Evolutionary conservation across 37 sponge, comb jelly and placozoan species (phyloP).

Genomic region (Oopsacas minuta): DNA sequence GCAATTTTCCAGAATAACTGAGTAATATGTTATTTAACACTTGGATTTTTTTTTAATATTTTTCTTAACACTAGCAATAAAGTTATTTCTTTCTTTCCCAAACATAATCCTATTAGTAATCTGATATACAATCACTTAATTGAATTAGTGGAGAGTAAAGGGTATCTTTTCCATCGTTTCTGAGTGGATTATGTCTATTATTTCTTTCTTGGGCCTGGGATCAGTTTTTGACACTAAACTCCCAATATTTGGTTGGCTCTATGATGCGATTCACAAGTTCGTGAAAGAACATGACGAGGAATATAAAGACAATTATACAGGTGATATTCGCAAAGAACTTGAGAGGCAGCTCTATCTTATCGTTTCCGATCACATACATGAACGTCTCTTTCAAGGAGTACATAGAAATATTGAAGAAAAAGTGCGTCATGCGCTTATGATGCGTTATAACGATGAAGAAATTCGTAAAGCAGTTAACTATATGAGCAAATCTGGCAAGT

Average conservation of each 20-base stretch:
- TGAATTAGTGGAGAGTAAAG: no score
- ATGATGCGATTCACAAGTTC: background rate
- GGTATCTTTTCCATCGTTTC: background rate
- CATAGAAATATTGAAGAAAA: background rate
- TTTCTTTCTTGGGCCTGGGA: slow-evolving; percentile 9
- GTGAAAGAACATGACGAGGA: background rate
- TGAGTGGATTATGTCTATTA: background rate
- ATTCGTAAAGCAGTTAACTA: slow-evolving; percentile 5
- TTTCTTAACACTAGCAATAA: no score
- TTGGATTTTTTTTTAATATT: no score
- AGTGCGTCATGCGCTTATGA: slow-evolving; percentile 7
- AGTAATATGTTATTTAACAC: no score
- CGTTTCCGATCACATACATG: background rate
- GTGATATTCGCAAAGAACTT: background rate
- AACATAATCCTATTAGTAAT: no score
- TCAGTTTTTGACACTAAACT: slow-evolving; percentile 16
- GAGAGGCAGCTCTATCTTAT: background rate
- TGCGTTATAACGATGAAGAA: background rate
- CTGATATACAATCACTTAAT: no score
- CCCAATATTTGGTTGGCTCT: background rate
- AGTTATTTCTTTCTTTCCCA: no score
- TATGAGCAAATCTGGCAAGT: background rate
- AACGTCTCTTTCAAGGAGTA: background rate
- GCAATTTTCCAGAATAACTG: no score
- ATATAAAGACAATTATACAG: background rate